Evolutionary conservation across 2,797 vertebrate genomes (phyloP).

Genomic region (Xerus rutilus): DNA sequence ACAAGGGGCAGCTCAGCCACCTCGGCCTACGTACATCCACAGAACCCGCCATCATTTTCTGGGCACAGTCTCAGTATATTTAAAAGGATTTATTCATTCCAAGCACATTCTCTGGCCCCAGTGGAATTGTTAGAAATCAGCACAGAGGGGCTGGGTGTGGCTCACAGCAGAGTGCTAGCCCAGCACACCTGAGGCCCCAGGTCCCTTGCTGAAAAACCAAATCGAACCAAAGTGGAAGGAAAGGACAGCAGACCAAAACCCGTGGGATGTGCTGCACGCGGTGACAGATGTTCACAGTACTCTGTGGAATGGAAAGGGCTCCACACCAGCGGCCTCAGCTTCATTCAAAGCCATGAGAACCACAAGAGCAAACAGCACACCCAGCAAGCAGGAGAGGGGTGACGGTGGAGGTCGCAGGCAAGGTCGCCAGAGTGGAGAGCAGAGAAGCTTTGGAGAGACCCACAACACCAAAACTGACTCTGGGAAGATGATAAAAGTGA

Average conservation of each 20-base stretch:
- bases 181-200: too few species aligned
- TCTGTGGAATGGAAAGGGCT: accelerated
- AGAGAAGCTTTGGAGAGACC: not conserved
- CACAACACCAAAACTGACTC: not conserved
- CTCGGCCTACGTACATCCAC: not conserved
- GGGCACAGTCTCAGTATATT: not conserved
- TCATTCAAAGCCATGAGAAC: not conserved
- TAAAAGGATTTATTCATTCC: not conserved
- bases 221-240: not conserved
- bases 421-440: not conserved
- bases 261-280: too few species aligned
- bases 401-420: not conserved
- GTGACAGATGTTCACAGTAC: accelerated
- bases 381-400: not conserved
- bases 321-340: not conserved
- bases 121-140: not conserved
- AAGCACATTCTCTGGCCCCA: not conserved
- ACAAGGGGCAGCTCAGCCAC: not conserved
- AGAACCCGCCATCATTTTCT: not conserved
- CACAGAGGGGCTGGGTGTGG: too few species aligned
- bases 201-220: too few species aligned
- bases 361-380: not conserved
- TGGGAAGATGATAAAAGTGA: not conserved
- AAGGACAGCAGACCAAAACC: not conserved
- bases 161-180: too few species aligned